A percentile compares a stretch with the other conserved stretches of the same genome.
phyloP scores from a whole-genome alignment of 2,797 vertebrate species.

The Danio choprae region DNA sequence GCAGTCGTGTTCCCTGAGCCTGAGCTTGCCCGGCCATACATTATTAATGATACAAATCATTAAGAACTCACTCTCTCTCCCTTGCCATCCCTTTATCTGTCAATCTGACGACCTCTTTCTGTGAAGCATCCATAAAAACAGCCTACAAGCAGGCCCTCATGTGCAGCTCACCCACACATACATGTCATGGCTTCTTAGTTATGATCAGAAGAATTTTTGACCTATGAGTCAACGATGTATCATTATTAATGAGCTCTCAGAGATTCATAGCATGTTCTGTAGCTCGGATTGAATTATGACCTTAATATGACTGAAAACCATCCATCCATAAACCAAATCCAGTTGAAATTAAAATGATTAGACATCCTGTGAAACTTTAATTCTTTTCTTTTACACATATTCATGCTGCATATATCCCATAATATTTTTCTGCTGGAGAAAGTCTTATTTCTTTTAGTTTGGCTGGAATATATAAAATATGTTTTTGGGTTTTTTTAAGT shows the following conservation, averaged over 20 bases:
- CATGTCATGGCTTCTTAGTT: neutral
- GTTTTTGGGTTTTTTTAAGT: too few species aligned
- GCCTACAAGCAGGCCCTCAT: neutral
- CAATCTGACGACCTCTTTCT: slow-evolving; percentile 53
- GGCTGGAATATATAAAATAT: too few species aligned
- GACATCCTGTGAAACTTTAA: too few species aligned
- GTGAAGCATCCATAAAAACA: slow-evolving; percentile 31
- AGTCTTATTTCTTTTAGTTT: too few species aligned
- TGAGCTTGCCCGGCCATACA: slow-evolving; percentile 67
- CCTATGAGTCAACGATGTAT: neutral
- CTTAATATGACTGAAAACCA: slow-evolving; percentile 17
- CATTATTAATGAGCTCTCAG: neutral
- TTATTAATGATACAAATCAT: slow-evolving; percentile 77
- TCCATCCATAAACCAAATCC: too few species aligned
- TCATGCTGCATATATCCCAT: too few species aligned
- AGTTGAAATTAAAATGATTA: too few species aligned
- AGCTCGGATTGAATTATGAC: neutral
- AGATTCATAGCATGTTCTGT: neutral
- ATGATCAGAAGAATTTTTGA: slow-evolving; percentile 29
- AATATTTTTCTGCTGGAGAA: too few species aligned
- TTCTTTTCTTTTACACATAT: too few species aligned
- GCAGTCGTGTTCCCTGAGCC: slow-evolving; percentile 66
- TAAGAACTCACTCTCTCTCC: slow-evolving; percentile 61
- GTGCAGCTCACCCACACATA: neutral
- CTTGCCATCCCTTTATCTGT: slow-evolving; percentile 62